Conservation (phyloP, 1,140 invertebrate genomes). For the Caenorhabditis tropicalis region DNA sequence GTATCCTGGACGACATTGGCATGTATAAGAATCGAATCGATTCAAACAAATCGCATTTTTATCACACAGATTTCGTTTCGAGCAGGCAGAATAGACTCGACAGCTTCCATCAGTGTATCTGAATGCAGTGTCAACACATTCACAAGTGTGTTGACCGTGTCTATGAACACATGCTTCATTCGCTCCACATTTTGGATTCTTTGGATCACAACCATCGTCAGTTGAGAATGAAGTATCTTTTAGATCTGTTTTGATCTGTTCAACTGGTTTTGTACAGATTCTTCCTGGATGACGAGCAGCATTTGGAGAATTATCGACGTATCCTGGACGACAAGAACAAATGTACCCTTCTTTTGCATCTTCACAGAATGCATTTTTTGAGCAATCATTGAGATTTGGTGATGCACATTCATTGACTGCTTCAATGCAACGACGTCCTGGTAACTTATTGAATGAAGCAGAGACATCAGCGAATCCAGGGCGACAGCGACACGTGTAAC, state of each 20-base stretch:
- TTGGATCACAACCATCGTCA: constrained; percentile 62
- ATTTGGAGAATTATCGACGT: constrained; percentile 69
- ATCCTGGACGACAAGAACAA: constrained; percentile 64
- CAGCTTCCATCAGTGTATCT: constrained; percentile 67
- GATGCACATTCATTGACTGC: constrained; percentile 89
- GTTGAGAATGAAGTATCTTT: constrained; percentile 30
- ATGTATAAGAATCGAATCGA: constrained; percentile 68
- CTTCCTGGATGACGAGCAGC: constrained; percentile 69
- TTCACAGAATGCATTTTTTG: constrained; percentile 81
- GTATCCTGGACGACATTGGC: constrained; percentile 68
- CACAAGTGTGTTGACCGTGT: constrained; percentile 61
- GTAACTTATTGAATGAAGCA: constrained; percentile 67
- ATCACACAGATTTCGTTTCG: constrained; percentile 61
- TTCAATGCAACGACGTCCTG: constrained; percentile 67
- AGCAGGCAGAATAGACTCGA: constrained; percentile 65
- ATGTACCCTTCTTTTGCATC: constrained; percentile 77
- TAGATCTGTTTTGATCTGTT: constrained; percentile 27
- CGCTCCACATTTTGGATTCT: constrained; percentile 55
- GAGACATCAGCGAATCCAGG: constrained; percentile 72
- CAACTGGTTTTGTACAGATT: constrained; percentile 67
- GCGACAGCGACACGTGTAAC: constrained; percentile 63
- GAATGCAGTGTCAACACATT: constrained; percentile 64
- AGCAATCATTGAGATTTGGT: constrained; percentile 88
- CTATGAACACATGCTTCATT: constrained; percentile 65
- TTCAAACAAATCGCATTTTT: constrained; percentile 70